A percentile compares a stretch with the other conserved stretches of the same genome.
These are phyloP conservation scores for Drosophila sp. DNA, from an alignment of 1,140 invertebrate species.

Conservation along the genomic window DNA sequence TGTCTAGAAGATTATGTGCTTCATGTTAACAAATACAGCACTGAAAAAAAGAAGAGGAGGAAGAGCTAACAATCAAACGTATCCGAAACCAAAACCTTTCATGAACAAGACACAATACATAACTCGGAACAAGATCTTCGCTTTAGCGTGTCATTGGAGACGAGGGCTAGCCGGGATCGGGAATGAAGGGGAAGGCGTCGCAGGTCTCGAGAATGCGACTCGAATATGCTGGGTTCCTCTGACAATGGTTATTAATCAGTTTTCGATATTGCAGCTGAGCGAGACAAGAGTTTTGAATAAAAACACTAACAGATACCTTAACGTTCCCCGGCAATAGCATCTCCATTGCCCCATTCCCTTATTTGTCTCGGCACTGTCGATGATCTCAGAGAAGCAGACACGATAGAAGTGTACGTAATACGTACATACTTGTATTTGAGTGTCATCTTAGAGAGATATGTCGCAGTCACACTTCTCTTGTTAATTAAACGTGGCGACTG, in stretches of 20 bases:
- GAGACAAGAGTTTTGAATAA: slow-evolving; percentile 77
- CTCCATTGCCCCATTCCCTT: background rate
- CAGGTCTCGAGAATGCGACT: slow-evolving; percentile 32
- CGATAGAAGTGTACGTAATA: background rate
- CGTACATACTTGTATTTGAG: background rate
- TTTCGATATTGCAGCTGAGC: slow-evolving; percentile 73
- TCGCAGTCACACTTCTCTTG: slow-evolving; percentile 76
- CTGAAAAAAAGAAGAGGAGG: slow-evolving; percentile 24
- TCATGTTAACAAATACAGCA: slow-evolving; percentile 49
- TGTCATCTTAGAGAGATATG: slow-evolving; percentile 50
- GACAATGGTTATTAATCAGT: slow-evolving; percentile 81
- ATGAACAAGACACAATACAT: slow-evolving; percentile 62
- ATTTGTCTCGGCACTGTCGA: slow-evolving; percentile 15
- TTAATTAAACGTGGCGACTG: slow-evolving; percentile 75
- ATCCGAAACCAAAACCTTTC: slow-evolving; percentile 49
- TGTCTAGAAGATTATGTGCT: slow-evolving; percentile 59
- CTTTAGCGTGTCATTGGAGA: slow-evolving; percentile 37
- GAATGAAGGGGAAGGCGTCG: slow-evolving; percentile 5
- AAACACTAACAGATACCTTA: slow-evolving; percentile 49
- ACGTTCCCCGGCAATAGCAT: slow-evolving; percentile 22
- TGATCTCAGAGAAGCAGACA: slow-evolving; percentile 42
- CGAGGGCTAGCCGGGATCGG: slow-evolving; percentile 12
- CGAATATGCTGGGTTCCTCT: slow-evolving; percentile 33
- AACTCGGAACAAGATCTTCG: slow-evolving; percentile 69
- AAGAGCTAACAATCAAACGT: slow-evolving; percentile 8